These are phyloP conservation scores for Falco biarmicus DNA, from an alignment of 2,797 vertebrate genomes.

Conservation along the genomic window DNA sequence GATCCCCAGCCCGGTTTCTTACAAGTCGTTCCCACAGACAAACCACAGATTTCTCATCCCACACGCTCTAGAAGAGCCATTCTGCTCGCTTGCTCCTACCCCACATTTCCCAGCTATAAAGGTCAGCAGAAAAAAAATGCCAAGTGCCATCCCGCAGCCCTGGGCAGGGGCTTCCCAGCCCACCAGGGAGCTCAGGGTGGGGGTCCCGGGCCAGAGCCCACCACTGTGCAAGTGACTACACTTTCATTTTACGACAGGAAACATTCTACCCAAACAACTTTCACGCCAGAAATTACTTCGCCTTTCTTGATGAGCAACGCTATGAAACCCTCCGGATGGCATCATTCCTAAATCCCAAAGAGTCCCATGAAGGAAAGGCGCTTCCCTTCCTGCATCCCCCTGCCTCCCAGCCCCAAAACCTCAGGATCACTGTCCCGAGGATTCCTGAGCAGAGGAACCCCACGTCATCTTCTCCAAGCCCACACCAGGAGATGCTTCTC, in stretches of 20 bases:
- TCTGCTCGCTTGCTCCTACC: background rate
- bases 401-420: background rate
- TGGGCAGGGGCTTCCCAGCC: background rate
- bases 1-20: constrained; percentile 30
- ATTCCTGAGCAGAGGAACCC: accelerated
- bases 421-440: background rate
- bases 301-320: background rate
- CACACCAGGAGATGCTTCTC: background rate
- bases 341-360: background rate
- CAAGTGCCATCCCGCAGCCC: accelerated
- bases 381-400: background rate
- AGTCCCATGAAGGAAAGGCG: background rate
- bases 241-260: background rate
- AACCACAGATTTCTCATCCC: constrained; percentile 30
- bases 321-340: background rate
- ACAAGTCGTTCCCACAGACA: constrained; percentile 53
- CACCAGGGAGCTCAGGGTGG: too few relatives aligned
- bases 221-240: accelerated
- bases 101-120: background rate
- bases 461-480: background rate
- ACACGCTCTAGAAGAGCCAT: background rate
- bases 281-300: background rate
- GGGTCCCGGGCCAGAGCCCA: background rate
- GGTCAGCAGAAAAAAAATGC: background rate
- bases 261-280: background rate